phyloP scores from a whole-genome alignment of 2,797 vertebrate genomes.

The Aldrovandia affinis region DNA sequence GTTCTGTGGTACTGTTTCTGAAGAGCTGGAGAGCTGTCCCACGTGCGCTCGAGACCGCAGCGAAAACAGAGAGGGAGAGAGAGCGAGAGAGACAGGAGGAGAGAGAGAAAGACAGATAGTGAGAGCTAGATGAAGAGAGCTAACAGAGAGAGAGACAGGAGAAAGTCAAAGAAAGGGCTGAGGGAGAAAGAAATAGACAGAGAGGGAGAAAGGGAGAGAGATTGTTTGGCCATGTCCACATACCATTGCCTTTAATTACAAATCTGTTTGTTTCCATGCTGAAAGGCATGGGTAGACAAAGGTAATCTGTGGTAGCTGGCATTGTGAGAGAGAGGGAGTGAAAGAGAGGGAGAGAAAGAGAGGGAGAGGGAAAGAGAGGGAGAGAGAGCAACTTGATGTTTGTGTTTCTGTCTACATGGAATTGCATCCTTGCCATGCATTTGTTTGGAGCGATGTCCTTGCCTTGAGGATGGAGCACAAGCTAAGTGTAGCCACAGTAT shows the following conservation, averaged over 20 bases:
- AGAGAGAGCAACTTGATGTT: neutral
- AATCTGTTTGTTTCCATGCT: neutral
- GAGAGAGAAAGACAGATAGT: neutral
- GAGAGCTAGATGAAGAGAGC: neutral
- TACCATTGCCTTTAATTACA: conserved; percentile 16
- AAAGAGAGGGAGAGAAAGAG: neutral
- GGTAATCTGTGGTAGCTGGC: conserved; percentile 26
- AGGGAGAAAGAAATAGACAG: too few relatives aligned
- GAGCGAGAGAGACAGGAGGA: neutral
- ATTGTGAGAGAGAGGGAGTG: neutral
- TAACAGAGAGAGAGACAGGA: too few relatives aligned
- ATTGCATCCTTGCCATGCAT: conserved; percentile 21
- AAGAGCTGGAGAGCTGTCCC: conserved; percentile 25
- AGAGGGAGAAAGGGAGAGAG: too few relatives aligned
- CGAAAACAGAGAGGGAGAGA: neutral
- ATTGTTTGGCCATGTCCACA: neutral
- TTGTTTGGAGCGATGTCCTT: conserved; percentile 37
- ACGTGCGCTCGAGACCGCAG: neutral
- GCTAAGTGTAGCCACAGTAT: conserved; percentile 34
- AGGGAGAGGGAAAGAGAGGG: neutral
- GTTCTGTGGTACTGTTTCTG: conserved; percentile 42
- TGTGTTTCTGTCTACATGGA: neutral
- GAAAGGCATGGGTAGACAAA: neutral
- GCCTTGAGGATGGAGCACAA: conserved; percentile 39
- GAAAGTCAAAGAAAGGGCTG: too few relatives aligned